phyloP scores from a whole-genome alignment of 2,888 invertebrate species.

The Eupeodes luniger region DNA sequence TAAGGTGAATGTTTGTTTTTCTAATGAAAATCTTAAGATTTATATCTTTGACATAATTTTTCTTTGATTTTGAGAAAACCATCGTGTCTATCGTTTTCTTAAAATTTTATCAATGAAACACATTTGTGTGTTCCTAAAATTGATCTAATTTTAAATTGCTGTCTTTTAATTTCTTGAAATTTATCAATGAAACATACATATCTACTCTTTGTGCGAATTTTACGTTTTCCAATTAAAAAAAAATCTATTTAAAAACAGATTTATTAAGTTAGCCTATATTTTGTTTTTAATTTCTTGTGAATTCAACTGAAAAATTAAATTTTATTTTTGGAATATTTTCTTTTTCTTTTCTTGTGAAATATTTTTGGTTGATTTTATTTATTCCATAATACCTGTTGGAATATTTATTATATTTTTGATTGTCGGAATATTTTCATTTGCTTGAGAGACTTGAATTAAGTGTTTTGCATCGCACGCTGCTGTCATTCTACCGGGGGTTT shows the following conservation, averaged over 20 bases:
- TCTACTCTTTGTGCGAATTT: background rate
- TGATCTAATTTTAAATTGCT: background rate
- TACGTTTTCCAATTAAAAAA: background rate
- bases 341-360: background rate
- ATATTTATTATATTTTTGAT: background rate
- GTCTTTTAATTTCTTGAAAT: background rate
- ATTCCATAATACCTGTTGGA: background rate
- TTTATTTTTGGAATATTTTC: background rate
- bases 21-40: background rate
- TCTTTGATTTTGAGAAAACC: background rate
- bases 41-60: background rate
- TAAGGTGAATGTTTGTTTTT: background rate
- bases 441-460: background rate
- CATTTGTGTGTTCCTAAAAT: background rate
- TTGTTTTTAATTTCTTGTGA: background rate
- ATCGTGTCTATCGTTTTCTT: background rate
- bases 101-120: conserved; percentile 31
- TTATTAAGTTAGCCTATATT: background rate
- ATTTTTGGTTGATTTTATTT: background rate
- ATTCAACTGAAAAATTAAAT: background rate
- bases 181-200: conserved; percentile 25
- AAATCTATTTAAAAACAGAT: background rate
- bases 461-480: background rate
- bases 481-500: no score
- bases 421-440: background rate